phyloP scores from a whole-genome alignment of 2,888 invertebrate species.

The Poecilobothrus nobilitatus region DNA sequence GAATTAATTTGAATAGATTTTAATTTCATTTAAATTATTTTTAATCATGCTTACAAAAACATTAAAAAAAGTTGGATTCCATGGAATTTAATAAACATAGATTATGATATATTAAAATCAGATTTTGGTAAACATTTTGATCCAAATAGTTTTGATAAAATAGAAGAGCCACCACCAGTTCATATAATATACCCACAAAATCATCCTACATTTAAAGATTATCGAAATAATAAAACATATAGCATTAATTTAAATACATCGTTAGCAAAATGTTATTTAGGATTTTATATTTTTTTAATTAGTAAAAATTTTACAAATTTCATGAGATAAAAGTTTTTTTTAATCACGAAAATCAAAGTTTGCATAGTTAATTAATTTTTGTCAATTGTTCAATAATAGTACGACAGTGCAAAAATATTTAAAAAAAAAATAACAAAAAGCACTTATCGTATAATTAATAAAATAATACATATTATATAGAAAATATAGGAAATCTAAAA shows the following conservation, averaged over 20 bases:
- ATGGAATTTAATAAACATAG: conserved; percentile 55
- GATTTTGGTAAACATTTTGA: conserved; percentile 36
- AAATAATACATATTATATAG: no score
- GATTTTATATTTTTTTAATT: conserved; percentile 20
- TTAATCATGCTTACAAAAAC: conserved; percentile 15
- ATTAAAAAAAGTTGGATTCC: conserved; percentile 49
- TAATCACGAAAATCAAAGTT: conserved; percentile 11
- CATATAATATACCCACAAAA: conserved; percentile 56
- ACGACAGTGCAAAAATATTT: no score
- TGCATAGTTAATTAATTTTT: background rate
- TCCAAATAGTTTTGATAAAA: conserved; percentile 53
- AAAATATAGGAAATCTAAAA: no score
- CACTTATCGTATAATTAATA: no score
- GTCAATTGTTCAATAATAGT: no score
- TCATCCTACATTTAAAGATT: conserved; percentile 42
- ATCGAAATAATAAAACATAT: conserved; percentile 24
- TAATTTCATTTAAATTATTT: background rate
- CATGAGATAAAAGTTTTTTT: conserved; percentile 18
- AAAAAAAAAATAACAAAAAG: no score
- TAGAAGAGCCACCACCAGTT: conserved; percentile 59
- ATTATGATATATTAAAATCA: conserved; percentile 38
- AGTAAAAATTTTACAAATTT: conserved; percentile 18
- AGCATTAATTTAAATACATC: conserved; percentile 3
- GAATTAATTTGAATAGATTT: no score
- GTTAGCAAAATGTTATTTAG: background rate